These are phyloP conservation scores for Peromyscus attwateri DNA, from an alignment of 2,797 vertebrate genomes.

Conservation along the genomic window DNA sequence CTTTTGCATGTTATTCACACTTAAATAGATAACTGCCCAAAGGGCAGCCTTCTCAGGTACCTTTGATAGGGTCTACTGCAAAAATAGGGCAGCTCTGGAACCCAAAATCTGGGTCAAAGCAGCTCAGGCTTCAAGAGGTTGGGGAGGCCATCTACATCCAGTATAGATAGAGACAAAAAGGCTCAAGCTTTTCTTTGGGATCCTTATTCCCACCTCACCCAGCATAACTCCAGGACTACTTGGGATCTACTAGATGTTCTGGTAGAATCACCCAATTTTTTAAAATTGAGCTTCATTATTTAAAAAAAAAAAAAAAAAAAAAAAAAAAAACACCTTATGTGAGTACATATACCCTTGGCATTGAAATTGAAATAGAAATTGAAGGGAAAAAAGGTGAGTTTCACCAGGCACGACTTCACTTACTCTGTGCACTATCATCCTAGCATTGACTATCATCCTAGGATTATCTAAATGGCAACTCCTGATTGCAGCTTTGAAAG, in stretches of 20 bases:
- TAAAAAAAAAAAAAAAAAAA: neutral
- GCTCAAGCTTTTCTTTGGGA: neutral
- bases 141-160: neutral
- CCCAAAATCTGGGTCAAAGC: neutral
- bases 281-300: neutral
- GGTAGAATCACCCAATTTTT: neutral
- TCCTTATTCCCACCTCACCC: neutral
- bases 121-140: neutral
- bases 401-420: neutral
- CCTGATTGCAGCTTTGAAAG: neutral
- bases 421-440: neutral
- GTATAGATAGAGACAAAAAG: neutral
- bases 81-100: neutral
- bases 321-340: neutral
- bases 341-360: no score
- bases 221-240: neutral
- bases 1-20: neutral
- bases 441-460: neutral
- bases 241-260: neutral
- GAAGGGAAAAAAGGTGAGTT: neutral
- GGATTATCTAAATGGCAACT: neutral
- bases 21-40: neutral
- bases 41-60: neutral
- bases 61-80: neutral
- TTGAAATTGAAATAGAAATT: neutral